A percentile compares a stretch with the other conserved stretches of the same genome.
phyloP scores from a whole-genome alignment of 1,140 invertebrate genomes.

The Pseudomyrmex dendroicus region DNA sequence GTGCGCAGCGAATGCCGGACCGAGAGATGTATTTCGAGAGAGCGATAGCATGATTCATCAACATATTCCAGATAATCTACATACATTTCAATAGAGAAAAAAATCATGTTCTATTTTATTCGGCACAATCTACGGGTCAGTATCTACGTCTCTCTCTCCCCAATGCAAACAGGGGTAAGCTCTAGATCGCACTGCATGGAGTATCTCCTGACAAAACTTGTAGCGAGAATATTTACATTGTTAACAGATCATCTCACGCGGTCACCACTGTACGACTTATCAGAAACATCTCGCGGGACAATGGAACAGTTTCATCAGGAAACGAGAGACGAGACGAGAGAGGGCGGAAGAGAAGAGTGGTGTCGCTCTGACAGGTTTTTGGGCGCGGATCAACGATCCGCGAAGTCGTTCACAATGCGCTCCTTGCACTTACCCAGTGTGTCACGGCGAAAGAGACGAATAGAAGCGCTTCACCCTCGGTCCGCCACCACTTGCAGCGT shows the following conservation, averaged over 20 bases:
- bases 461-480: constrained; percentile 26
- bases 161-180: constrained; percentile 18
- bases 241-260: constrained; percentile 36
- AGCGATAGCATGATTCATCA: not conserved
- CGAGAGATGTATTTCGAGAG: not conserved
- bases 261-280: constrained; percentile 35
- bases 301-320: constrained; percentile 40
- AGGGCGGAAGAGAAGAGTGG: not conserved
- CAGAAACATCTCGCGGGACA: constrained; percentile 37
- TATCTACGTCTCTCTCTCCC: not conserved
- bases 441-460: constrained; percentile 9
- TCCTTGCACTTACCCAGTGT: constrained; percentile 48
- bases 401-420: constrained; percentile 55
- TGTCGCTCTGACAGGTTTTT: constrained; percentile 49
- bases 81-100: constrained; percentile 7
- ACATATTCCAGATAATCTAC: not conserved
- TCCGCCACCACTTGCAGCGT: constrained; percentile 32
- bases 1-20: not conserved
- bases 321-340: not conserved
- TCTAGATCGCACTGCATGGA: not conserved
- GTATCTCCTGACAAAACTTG: not conserved
- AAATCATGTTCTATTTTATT: not conserved
- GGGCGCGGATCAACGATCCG: constrained; percentile 47
- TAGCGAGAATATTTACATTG: constrained; percentile 46
- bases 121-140: not conserved